Conservation (phyloP, 2,113 vertebrate genomes). For the Charina bottae region DNA sequence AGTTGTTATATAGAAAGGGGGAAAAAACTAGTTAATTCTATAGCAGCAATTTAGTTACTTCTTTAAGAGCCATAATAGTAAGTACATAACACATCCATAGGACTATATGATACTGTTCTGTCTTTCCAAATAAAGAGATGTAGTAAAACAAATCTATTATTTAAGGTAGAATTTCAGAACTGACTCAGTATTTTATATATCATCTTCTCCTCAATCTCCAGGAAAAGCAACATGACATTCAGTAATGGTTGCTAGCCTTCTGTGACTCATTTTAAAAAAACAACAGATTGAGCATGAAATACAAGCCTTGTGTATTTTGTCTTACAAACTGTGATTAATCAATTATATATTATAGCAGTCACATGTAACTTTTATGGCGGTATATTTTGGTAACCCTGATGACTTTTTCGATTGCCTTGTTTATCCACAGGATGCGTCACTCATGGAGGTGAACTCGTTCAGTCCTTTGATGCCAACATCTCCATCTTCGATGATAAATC, state of each 20-base stretch:
- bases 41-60: neutral
- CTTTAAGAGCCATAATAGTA: neutral
- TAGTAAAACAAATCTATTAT: neutral
- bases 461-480: slow-evolving; percentile 83
- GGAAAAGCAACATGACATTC: neutral
- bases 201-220: neutral
- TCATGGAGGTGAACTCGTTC: slow-evolving; percentile 80
- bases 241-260: neutral
- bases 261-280: neutral
- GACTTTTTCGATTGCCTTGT: slow-evolving; percentile 30
- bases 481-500: slow-evolving; percentile 92
- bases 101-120: neutral
- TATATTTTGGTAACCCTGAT: neutral
- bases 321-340: neutral
- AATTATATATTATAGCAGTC: neutral
- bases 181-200: neutral
- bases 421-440: slow-evolving; percentile 78
- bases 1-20: neutral
- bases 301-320: neutral
- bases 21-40: neutral
- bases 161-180: neutral
- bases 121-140: neutral
- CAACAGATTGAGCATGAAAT: neutral
- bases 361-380: slow-evolving; percentile 12
- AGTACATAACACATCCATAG: neutral